Percentiles rank a stretch among this genome's conserved stretches.
Conservation (phyloP, 1,140 invertebrate species). For the Scaptomyza pallida region DNA sequence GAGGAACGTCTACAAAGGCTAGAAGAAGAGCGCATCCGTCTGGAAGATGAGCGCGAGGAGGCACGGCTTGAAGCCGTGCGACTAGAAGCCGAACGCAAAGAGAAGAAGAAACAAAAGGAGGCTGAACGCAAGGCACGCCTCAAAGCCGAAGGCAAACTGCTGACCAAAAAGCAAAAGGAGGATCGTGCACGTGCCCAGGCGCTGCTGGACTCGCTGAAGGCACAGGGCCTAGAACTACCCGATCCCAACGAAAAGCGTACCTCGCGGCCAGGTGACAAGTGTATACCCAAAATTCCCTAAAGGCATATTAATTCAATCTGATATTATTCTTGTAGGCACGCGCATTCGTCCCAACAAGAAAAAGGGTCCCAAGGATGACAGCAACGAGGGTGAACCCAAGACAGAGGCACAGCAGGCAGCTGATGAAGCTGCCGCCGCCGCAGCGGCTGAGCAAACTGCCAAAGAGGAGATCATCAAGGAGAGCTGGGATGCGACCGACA, state of each 20-base stretch:
- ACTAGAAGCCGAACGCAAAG: constrained; percentile 94
- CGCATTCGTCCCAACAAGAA: constrained; percentile 90
- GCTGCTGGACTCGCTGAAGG: constrained; percentile 94
- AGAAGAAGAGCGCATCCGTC: constrained; percentile 91
- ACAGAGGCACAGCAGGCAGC: constrained; percentile 85
- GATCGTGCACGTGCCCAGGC: constrained; percentile 94
- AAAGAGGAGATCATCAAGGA: constrained; percentile 89
- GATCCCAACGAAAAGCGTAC: constrained; percentile 87
- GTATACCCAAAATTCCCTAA: neutral
- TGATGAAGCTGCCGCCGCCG: constrained; percentile 50
- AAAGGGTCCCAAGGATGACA: constrained; percentile 79
- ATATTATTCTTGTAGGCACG: constrained; percentile 83
- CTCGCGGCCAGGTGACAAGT: constrained; percentile 85
- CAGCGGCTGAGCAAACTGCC: constrained; percentile 85
- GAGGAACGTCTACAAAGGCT: constrained; percentile 91
- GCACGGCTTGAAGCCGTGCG: constrained; percentile 90
- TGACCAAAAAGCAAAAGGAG: constrained; percentile 96
- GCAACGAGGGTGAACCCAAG: constrained; percentile 84
- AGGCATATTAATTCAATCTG: neutral
- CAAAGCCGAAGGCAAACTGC: constrained; percentile 96
- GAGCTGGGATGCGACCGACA: constrained; percentile 92
- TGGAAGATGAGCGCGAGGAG: constrained; percentile 90
- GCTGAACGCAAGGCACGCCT: constrained; percentile 96
- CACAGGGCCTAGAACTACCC: constrained; percentile 91
- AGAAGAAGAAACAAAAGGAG: constrained; percentile 96